Conservation (phyloP, 2,797 vertebrate genomes). For the Thalassophryne amazonica region DNA sequence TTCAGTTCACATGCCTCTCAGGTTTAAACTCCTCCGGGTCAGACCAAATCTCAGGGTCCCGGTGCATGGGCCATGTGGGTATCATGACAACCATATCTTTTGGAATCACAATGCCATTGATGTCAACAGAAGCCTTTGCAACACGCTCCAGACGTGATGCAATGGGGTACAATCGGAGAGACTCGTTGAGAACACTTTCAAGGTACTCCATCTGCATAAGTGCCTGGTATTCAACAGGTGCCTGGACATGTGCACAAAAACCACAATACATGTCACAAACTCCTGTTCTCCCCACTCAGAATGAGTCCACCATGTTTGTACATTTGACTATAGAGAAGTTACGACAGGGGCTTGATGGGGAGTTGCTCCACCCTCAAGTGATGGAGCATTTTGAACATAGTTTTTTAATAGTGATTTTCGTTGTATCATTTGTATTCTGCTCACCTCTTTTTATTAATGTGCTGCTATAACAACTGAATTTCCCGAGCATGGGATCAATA, state of each 20-base stretch:
- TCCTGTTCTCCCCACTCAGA: not conserved
- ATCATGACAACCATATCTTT: slow-evolving; percentile 61
- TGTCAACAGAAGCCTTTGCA: slow-evolving; percentile 75
- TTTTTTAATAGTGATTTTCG: not conserved
- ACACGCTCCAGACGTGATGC: slow-evolving; percentile 66
- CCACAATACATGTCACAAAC: not conserved
- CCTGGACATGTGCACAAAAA: slow-evolving; percentile 45
- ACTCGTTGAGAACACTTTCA: slow-evolving; percentile 72
- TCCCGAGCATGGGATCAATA: too few species aligned
- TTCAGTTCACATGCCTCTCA: slow-evolving; percentile 73
- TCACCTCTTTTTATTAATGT: too few species aligned
- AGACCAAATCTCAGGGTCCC: slow-evolving; percentile 60
- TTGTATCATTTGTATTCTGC: too few species aligned
- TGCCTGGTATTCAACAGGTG: slow-evolving; percentile 50
- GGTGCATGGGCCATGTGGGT: slow-evolving; percentile 70
- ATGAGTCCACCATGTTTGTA: not conserved
- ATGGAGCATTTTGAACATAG: not conserved
- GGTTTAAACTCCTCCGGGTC: slow-evolving; percentile 78
- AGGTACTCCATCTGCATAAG: slow-evolving; percentile 82
- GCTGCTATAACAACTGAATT: too few species aligned
- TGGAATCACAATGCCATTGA: slow-evolving; percentile 70
- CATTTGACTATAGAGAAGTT: not conserved
- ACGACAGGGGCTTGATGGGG: not conserved
- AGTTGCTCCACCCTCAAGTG: not conserved
- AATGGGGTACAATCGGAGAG: slow-evolving; percentile 67